Evolutionary conservation across 2,113 vertebrate species (phyloP).

Genomic region (Aspiorhynchus laticeps): DNA sequence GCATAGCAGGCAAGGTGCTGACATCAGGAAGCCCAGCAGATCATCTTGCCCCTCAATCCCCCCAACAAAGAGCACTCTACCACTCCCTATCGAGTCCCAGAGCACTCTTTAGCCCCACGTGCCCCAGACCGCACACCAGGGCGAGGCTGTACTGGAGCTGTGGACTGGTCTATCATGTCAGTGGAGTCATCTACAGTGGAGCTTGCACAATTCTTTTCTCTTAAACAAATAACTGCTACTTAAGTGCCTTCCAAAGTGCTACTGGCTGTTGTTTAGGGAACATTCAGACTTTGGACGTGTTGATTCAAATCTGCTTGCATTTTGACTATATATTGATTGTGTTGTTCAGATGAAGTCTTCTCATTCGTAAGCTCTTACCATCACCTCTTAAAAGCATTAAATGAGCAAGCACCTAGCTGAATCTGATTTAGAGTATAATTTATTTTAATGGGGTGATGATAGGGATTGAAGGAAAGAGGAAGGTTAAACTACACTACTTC

Average conservation of each 20-base stretch:
- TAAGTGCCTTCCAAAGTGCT: constrained; percentile 28
- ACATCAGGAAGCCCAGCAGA: constrained; percentile 53
- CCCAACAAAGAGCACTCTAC: constrained; percentile 53
- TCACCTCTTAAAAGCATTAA: constrained; percentile 48
- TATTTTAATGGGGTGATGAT: background rate
- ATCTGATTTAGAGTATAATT: constrained; percentile 10
- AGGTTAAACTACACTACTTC: background rate
- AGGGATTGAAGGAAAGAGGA: background rate
- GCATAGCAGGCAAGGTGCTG: constrained; percentile 46
- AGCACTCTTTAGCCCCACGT: constrained; percentile 47
- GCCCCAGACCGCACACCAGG: constrained; percentile 40
- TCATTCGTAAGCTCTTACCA: constrained; percentile 31
- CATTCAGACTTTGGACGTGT: constrained; percentile 17
- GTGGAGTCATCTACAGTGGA: constrained; percentile 2
- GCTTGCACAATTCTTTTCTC: constrained; percentile 2
- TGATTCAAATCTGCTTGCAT: constrained; percentile 36
- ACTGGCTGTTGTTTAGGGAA: constrained; percentile 7
- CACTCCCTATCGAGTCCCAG: constrained; percentile 44
- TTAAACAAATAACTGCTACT: constrained; percentile 8
- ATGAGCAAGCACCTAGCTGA: constrained; percentile 5
- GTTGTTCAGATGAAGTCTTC: constrained; percentile 39
- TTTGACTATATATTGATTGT: constrained; percentile 48
- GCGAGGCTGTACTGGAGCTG: constrained; percentile 37
- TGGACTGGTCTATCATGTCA: constrained; percentile 12
- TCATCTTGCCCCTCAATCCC: constrained; percentile 39